Percentiles rank a stretch among this genome's conserved stretches.
Conservation (phyloP, 2,888 invertebrate genomes). For the Drosophila monieri region DNA sequence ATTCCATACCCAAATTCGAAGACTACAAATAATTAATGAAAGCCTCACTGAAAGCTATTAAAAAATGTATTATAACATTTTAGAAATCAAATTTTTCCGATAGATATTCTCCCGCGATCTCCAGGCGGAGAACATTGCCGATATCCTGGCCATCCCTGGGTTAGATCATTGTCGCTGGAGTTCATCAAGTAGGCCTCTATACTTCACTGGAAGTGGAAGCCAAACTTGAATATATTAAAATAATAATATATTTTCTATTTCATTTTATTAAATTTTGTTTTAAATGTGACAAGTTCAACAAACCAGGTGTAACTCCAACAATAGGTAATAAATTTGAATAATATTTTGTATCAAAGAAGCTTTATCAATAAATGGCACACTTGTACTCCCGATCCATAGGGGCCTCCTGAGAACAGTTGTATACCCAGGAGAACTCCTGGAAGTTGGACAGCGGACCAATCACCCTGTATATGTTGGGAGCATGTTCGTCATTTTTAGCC, state of each 20-base stretch:
- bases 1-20: neutral
- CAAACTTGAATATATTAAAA: too few species aligned
- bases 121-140: slow-evolving; percentile 80
- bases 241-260: too few species aligned
- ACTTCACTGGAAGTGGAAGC: too few species aligned
- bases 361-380: slow-evolving; percentile 77
- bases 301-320: neutral
- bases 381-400: slow-evolving; percentile 81
- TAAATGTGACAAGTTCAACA: too few species aligned
- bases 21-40: neutral
- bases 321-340: neutral
- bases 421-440: slow-evolving; percentile 81
- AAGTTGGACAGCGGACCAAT: slow-evolving; percentile 81
- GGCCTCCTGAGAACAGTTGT: slow-evolving; percentile 71
- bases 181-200: too few species aligned
- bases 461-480: slow-evolving; percentile 76
- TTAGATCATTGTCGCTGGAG: too few species aligned
- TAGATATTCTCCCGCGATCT: slow-evolving; percentile 57
- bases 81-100: slow-evolving; percentile 26
- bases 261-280: too few species aligned
- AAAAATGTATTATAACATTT: too few species aligned
- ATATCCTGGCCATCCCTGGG: slow-evolving; percentile 74
- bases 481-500: slow-evolving; percentile 53
- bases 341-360: neutral
- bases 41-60: neutral